Conservation (phyloP, 2,888 invertebrate species). For the Ornithoptera priamus region DNA sequence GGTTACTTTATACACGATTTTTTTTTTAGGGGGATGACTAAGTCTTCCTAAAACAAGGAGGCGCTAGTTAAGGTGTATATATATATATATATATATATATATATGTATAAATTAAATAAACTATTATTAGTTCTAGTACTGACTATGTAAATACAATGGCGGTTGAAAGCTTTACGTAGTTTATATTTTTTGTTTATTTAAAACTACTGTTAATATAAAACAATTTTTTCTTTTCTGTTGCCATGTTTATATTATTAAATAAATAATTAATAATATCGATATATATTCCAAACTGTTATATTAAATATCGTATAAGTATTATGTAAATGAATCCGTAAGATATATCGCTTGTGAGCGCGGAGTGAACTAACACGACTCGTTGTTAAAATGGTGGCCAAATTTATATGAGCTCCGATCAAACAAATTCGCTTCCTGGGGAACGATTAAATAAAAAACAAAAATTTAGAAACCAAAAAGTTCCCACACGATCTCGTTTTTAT, state of each 20-base stretch:
- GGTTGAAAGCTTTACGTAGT: too few relatives aligned
- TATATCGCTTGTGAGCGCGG: neutral
- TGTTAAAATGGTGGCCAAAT: slow-evolving; percentile 32
- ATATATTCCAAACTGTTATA: neutral
- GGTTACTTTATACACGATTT: too few relatives aligned
- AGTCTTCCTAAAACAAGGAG: too few relatives aligned
- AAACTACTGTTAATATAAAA: too few relatives aligned
- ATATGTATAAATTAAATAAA: too few relatives aligned
- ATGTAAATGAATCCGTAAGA: neutral
- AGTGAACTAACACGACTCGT: neutral
- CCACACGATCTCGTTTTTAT: slow-evolving; percentile 64
- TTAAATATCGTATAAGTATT: neutral
- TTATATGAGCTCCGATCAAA: slow-evolving; percentile 41
- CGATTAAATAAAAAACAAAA: slow-evolving; percentile 45
- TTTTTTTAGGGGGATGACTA: too few relatives aligned
- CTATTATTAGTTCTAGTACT: too few relatives aligned
- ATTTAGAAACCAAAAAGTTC: slow-evolving; percentile 56
- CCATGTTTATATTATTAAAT: neutral
- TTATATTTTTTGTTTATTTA: too few relatives aligned
- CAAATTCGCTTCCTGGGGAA: slow-evolving; percentile 52
- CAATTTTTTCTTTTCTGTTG: neutral
- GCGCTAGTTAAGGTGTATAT: too few relatives aligned
- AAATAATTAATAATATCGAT: neutral
- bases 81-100: too few relatives aligned
- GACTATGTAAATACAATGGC: too few relatives aligned